Percentiles rank a stretch among this genome's conserved stretches.
Evolutionary conservation across 2,888 invertebrate species (phyloP).

Genomic region (Papilio protenor): DNA sequence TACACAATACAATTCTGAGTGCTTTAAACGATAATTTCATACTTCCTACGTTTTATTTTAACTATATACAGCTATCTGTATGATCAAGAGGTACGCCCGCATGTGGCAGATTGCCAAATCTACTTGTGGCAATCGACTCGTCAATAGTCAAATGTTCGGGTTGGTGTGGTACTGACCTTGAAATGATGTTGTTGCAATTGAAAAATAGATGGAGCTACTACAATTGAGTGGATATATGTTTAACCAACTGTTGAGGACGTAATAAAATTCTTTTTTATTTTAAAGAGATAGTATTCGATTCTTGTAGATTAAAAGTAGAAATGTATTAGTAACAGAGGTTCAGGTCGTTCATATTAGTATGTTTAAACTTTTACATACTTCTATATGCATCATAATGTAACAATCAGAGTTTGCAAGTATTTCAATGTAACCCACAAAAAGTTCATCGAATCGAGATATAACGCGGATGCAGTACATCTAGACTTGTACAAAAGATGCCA

Average conservation of each 20-base stretch:
- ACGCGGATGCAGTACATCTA: constrained; percentile 33
- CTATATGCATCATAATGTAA: background rate
- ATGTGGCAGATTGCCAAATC: constrained; percentile 21
- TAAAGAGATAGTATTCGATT: background rate
- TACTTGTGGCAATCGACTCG: constrained; percentile 21
- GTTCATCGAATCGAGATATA: constrained; percentile 5
- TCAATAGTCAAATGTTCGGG: constrained; percentile 9
- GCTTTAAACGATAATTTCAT: background rate
- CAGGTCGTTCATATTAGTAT: background rate
- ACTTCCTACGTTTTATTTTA: background rate
- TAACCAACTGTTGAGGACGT: background rate
- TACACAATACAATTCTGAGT: background rate
- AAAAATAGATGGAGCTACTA: background rate
- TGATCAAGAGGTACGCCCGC: constrained; percentile 2
- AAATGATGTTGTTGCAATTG: background rate
- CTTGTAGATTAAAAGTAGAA: too few relatives aligned
- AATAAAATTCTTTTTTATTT: background rate
- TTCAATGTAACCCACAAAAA: constrained; percentile 26
- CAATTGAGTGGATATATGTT: background rate
- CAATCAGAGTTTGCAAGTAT: background rate
- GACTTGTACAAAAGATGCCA: constrained; percentile 39
- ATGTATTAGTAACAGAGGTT: background rate
- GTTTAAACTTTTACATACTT: background rate
- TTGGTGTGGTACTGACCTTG: constrained; percentile 4
- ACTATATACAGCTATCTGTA: background rate